Evolutionary conservation across 2,888 invertebrate genomes (phyloP), one percentile per base, ranked within the genome.

Genomic region (Camptogramma bilineatum): DNA sequence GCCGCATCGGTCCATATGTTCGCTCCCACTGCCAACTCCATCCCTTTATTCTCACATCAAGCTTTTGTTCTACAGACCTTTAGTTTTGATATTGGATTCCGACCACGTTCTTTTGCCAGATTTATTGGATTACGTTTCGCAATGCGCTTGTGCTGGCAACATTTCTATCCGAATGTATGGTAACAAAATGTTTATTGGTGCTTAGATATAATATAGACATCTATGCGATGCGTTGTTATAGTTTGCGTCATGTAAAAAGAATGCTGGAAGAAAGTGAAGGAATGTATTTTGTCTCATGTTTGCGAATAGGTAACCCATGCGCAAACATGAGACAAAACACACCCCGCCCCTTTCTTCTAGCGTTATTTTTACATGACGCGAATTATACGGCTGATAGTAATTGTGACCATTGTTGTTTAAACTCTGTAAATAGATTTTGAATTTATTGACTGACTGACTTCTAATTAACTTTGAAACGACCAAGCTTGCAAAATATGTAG

Each of bases 61-160:
- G 78, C 82, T 84, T 85, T 85, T 85, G 83, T 85, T 83, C 81
- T 81, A 79, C 69, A 81, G 83, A 77, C 78, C 78, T 81, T 80
- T 79, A 80, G 80, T 83, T 81, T 80, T 80, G 77, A 79, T 84
- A 82, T 83, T 79, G 82, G 75, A 80, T 84, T 81, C 81, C 66
- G 69, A 76, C 75, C 80, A 80, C 80, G 81, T 79, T 73, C 74
- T 74, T 76, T 73, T 73, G 69, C 73, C 73, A 78, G 78, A 82
- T 81, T 81, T 81, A 82, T 81, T 77, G 74, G 79, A 79, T 82
- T 76, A 79, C 74, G 69, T 74, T 72, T 70, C 71, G 71, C 71
- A 72, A 71, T 75, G 76, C 72, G 74, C 70, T 73, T 64, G 56
- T 73, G 70, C 72, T 67, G 68, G 71, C 66, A 71, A 65, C 72